These are phyloP conservation scores for Pantelozetes paolii DNA, from an alignment of 2,888 invertebrate species.

Conservation along the genomic window DNA sequence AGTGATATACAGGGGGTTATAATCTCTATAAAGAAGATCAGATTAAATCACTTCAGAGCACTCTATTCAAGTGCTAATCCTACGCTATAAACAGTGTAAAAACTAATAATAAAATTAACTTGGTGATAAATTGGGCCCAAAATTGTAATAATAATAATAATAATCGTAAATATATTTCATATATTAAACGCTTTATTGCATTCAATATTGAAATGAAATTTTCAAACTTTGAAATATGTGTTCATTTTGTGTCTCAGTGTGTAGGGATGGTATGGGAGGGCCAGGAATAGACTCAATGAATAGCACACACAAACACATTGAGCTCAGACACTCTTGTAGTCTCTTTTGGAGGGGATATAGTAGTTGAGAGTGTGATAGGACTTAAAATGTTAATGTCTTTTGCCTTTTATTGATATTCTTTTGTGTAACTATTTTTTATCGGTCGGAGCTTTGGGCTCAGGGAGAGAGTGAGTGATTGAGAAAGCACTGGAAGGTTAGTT, in stretches of 20 bases:
- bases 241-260: not conserved
- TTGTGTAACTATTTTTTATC: slow-evolving; percentile 18
- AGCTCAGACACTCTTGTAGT: not conserved
- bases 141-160: slow-evolving; percentile 24
- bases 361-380: not conserved
- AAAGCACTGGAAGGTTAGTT: not conserved
- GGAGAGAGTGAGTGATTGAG: not conserved
- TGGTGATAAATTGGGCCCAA: slow-evolving; percentile 5
- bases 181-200: slow-evolving; percentile 20
- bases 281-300: not conserved
- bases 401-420: slow-evolving; percentile 13
- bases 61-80: too few relatives aligned
- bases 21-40: too few relatives aligned
- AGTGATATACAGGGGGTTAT: too few relatives aligned
- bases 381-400: slow-evolving; percentile 18
- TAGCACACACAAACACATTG: not conserved
- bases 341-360: not conserved
- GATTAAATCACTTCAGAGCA: too few relatives aligned
- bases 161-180: slow-evolving; percentile 3
- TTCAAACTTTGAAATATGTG: not conserved
- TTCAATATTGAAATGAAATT: not conserved
- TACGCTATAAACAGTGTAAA: not conserved
- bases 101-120: slow-evolving; percentile 21
- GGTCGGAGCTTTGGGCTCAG: not conserved
- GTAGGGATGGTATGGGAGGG: not conserved